Percentiles rank a stretch among this genome's conserved stretches.
phyloP scores from a whole-genome alignment of 1,140 invertebrate genomes.

The Bilobella aurantiaca region DNA sequence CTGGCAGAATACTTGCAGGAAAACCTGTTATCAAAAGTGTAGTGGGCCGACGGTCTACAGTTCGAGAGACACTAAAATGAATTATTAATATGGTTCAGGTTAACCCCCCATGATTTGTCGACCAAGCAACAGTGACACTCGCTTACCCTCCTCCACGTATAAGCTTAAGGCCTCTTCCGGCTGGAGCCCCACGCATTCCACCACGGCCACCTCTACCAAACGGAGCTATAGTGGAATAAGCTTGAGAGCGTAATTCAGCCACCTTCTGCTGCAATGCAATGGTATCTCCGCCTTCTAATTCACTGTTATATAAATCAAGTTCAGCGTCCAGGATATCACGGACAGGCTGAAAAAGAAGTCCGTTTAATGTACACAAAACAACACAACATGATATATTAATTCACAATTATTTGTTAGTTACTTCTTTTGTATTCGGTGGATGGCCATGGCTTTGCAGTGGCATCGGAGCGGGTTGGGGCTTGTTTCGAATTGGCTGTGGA shows the following conservation, averaged over 20 bases:
- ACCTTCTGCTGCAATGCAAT: conserved; percentile 60
- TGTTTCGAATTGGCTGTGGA: conserved; percentile 1
- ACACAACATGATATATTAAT: too few species aligned
- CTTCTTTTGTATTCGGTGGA: not conserved
- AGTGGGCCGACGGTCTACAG: conserved; percentile 68
- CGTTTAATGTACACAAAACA: too few species aligned
- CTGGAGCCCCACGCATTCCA: conserved; percentile 12
- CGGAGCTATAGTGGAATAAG: conserved; percentile 35
- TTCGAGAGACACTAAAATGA: conserved; percentile 45
- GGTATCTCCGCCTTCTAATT: conserved; percentile 65
- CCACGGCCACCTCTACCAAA: conserved; percentile 7
- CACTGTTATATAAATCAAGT: conserved; percentile 71
- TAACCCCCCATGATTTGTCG: not conserved
- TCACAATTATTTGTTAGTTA: not conserved
- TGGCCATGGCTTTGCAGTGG: not conserved
- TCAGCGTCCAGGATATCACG: conserved; percentile 79
- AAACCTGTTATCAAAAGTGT: conserved; percentile 68
- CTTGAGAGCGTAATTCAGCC: conserved; percentile 57
- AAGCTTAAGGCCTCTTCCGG: conserved; percentile 5
- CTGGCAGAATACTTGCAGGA: conserved; percentile 56
- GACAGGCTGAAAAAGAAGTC: conserved; percentile 51
- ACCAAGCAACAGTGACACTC: too few species aligned
- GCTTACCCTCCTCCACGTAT: conserved; percentile 24
- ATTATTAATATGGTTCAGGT: not conserved
- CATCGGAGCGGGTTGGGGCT: not conserved